A percentile compares a stretch with the other conserved stretches of the same genome.
These are phyloP conservation scores for Oryctolagus cuniculus DNA, from an alignment of 2,113 vertebrate species.

Conservation along the genomic window DNA sequence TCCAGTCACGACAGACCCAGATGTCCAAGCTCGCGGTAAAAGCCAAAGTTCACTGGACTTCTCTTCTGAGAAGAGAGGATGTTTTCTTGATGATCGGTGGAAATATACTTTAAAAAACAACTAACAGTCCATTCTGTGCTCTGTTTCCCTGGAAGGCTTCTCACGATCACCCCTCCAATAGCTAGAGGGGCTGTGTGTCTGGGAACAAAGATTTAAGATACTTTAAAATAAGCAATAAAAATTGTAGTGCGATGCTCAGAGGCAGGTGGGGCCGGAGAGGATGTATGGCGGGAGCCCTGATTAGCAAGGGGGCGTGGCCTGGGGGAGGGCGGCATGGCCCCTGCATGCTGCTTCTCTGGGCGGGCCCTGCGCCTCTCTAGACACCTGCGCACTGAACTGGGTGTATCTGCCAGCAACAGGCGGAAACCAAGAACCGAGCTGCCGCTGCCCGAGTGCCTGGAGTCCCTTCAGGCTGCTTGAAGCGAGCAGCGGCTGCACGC, in stretches of 20 bases:
- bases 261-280: neutral
- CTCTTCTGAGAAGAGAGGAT: constrained; percentile 77
- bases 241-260: constrained; percentile 71
- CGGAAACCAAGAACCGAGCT: neutral
- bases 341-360: neutral
- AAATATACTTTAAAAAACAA: constrained; percentile 73
- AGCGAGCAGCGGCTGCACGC: neutral
- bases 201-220: constrained; percentile 80
- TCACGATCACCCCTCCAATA: constrained; percentile 52
- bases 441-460: neutral
- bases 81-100: constrained; percentile 76
- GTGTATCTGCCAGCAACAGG: constrained; percentile 27
- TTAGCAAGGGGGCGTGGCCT: too few relatives aligned
- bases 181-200: constrained; percentile 71
- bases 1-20: constrained; percentile 66
- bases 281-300: neutral
- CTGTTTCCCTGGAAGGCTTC: constrained; percentile 82
- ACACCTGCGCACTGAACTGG: constrained; percentile 41
- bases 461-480: neutral
- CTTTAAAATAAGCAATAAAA: constrained; percentile 79
- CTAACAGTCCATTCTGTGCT: constrained; percentile 82
- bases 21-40: constrained; percentile 58
- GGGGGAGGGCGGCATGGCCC: neutral
- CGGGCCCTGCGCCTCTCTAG: neutral
- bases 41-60: constrained; percentile 71